A percentile compares a stretch with the other conserved stretches of the same genome.
phyloP scores from a whole-genome alignment of 2,888 invertebrate species.

The Penaeus monodon region DNA sequence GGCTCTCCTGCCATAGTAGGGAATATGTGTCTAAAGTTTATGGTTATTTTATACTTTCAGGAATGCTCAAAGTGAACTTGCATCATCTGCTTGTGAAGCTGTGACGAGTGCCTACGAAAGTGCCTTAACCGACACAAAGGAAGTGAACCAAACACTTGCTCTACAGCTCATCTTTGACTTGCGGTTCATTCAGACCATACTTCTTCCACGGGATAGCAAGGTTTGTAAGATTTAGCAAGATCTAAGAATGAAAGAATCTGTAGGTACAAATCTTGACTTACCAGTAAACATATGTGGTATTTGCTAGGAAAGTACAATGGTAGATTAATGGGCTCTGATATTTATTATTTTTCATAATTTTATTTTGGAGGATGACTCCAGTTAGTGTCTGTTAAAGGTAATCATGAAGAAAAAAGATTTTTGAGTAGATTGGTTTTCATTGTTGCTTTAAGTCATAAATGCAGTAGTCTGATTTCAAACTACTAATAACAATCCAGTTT shows the following conservation, averaged over 20 bases:
- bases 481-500: too few relatives aligned
- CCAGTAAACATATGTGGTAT: too few relatives aligned
- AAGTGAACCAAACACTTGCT: constrained; percentile 52
- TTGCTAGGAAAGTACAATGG: too few relatives aligned
- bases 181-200: constrained; percentile 48
- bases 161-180: constrained; percentile 64
- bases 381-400: too few relatives aligned
- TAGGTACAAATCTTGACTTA: too few relatives aligned
- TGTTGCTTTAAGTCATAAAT: too few relatives aligned
- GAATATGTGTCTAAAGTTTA: neutral
- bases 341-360: too few relatives aligned
- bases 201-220: constrained; percentile 59
- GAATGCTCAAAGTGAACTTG: constrained; percentile 38
- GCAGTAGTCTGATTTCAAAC: too few relatives aligned
- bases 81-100: constrained; percentile 30
- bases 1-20: neutral
- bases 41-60: constrained; percentile 25
- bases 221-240: constrained; percentile 19
- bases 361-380: too few relatives aligned
- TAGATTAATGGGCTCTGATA: too few relatives aligned
- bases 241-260: neutral
- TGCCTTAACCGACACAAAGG: neutral
- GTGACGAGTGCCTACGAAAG: constrained; percentile 39
- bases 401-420: too few relatives aligned
- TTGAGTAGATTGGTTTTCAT: too few relatives aligned